phyloP scores from a whole-genome alignment of 2,888 invertebrate genomes.

The Netelia inedita region DNA sequence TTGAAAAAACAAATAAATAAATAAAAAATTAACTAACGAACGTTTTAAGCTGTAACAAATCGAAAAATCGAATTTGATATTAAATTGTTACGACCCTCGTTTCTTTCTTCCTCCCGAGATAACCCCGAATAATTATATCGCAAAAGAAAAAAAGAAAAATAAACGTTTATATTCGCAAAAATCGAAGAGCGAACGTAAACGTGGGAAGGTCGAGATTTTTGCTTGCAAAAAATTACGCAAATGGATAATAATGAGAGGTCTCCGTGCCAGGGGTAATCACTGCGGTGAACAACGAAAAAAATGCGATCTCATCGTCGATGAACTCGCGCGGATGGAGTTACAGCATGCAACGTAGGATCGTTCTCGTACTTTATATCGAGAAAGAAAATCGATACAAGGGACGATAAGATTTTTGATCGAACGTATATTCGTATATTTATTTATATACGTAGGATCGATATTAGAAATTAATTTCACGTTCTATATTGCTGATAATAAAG shows the following conservation, averaged over 20 bases:
- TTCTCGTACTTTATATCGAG: neutral
- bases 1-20: neutral
- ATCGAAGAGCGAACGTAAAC: neutral
- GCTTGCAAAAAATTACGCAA: conserved; percentile 29
- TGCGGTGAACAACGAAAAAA: conserved; percentile 29
- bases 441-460: too few relatives aligned
- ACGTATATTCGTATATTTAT: neutral
- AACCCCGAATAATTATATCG: neutral
- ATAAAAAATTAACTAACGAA: too few relatives aligned
- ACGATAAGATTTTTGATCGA: neutral
- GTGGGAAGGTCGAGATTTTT: neutral
- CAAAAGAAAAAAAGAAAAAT: neutral
- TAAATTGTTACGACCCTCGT: too few relatives aligned
- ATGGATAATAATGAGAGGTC: conserved; percentile 41
- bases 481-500: too few relatives aligned
- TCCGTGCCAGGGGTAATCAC: conserved; percentile 21
- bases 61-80: too few relatives aligned
- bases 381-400: neutral
- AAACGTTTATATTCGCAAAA: neutral
- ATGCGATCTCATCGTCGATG: conserved; percentile 48
- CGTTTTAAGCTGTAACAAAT: too few relatives aligned
- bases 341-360: neutral
- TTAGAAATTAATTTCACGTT: too few relatives aligned
- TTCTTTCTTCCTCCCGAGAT: neutral
- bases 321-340: neutral